Percentiles rank a stretch among this genome's conserved stretches.
These are phyloP conservation scores for Gallinago jamesoni DNA, from an alignment of 2,113 vertebrate genomes.

Conservation along the genomic window DNA sequence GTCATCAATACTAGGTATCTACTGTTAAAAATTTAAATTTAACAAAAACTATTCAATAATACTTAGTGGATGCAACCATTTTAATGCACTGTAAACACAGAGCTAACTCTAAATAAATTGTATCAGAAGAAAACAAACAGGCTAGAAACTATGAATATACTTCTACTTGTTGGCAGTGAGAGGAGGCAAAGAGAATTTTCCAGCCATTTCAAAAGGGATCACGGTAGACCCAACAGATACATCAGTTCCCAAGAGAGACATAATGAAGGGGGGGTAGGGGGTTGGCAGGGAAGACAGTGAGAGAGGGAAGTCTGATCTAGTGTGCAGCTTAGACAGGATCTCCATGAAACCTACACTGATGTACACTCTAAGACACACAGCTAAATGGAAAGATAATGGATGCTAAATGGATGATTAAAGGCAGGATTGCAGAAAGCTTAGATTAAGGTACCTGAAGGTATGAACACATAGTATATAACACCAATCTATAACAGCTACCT, in stretches of 20 bases:
- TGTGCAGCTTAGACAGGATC: background rate
- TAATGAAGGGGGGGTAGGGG: background rate
- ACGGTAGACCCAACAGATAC: background rate
- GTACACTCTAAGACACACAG: background rate
- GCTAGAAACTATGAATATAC: background rate
- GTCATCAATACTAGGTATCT: background rate
- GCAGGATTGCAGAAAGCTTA: background rate
- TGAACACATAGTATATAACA: background rate
- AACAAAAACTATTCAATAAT: background rate
- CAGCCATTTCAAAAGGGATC: background rate
- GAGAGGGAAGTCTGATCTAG: background rate
- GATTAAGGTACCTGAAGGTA: background rate
- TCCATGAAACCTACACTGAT: background rate
- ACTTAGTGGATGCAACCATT: background rate
- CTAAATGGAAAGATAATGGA: background rate
- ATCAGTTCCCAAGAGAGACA: background rate
- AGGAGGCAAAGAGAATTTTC: background rate
- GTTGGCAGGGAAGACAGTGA: too few species aligned
- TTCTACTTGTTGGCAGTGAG: background rate
- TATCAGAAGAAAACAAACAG: background rate
- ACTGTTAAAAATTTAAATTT: background rate
- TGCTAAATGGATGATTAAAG: background rate
- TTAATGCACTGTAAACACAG: background rate
- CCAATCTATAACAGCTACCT: background rate
- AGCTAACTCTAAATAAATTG: background rate